Conservation (phyloP, 35 echinoderm and acorn worm genomes). For the Apostichopus parvimensis region DNA sequence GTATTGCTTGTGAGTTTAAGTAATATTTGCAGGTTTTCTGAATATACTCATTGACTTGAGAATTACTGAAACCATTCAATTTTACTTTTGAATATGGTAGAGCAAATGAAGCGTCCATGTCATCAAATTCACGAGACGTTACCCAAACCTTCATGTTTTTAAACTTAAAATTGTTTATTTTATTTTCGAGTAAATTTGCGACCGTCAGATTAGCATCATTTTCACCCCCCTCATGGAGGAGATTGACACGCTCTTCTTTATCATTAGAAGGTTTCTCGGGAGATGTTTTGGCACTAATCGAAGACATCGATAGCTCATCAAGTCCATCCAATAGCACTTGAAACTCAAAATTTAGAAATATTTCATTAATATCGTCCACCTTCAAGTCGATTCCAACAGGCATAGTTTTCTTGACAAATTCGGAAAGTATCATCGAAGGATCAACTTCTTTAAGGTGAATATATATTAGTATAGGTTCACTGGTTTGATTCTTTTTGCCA, state of each 20-base stretch:
- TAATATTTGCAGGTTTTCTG: conserved; percentile 30
- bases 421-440: not conserved
- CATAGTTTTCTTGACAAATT: not conserved
- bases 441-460: conserved; percentile 15
- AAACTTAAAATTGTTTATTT: not conserved
- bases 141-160: not conserved
- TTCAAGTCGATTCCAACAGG: not conserved
- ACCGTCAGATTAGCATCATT: not conserved
- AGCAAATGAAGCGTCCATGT: not conserved
- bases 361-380: not conserved
- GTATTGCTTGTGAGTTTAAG: not conserved
- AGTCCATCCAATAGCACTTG: conserved; percentile 12
- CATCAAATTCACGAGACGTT: conserved; percentile 28
- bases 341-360: not conserved
- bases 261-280: not conserved
- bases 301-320: conserved; percentile 13
- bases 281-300: not conserved
- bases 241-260: not conserved
- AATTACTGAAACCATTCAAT: not conserved
- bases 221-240: not conserved
- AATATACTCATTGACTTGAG: not conserved
- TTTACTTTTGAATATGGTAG: conserved; percentile 19
- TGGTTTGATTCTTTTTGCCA: not conserved
- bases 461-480: conserved; percentile 6
- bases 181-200: not conserved